Evolutionary conservation across 2,888 invertebrate genomes (phyloP).

Genomic region (Brenthis hecate): DNA sequence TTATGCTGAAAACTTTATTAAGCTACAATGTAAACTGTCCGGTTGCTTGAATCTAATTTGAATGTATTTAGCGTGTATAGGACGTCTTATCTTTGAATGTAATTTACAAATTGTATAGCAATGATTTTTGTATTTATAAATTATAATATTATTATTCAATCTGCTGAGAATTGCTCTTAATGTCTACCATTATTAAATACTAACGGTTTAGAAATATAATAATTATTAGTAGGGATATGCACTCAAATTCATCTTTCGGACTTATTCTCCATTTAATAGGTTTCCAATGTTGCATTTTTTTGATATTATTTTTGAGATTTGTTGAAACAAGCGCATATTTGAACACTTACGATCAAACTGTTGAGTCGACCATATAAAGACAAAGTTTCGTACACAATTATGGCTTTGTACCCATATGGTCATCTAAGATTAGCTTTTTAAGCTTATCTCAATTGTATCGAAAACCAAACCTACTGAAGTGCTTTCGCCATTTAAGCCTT

Average conservation of each 20-base stretch:
- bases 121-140: not conserved
- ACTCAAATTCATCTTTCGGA: too few species aligned
- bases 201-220: too few species aligned
- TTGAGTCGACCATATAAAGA: not conserved
- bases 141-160: too few species aligned
- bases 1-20: conserved; percentile 39
- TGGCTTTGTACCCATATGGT: conserved; percentile 7
- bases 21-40: conserved; percentile 36
- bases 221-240: too few species aligned
- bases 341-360: not conserved
- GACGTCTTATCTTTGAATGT: not conserved
- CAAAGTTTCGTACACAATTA: conserved; percentile 1
- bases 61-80: conserved; percentile 20
- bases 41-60: conserved; percentile 35
- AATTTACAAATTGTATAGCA: not conserved
- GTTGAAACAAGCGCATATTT: not conserved
- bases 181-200: too few species aligned
- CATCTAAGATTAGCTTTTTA: conserved; percentile 1
- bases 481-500: conserved; percentile 11
- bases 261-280: too few species aligned
- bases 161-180: too few species aligned
- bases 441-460: conserved; percentile 8
- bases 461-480: conserved; percentile 10
- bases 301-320: too few species aligned
- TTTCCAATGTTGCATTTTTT: too few species aligned